phyloP scores from a whole-genome alignment of 2,888 invertebrate genomes.

The Smittia aterrima region DNA sequence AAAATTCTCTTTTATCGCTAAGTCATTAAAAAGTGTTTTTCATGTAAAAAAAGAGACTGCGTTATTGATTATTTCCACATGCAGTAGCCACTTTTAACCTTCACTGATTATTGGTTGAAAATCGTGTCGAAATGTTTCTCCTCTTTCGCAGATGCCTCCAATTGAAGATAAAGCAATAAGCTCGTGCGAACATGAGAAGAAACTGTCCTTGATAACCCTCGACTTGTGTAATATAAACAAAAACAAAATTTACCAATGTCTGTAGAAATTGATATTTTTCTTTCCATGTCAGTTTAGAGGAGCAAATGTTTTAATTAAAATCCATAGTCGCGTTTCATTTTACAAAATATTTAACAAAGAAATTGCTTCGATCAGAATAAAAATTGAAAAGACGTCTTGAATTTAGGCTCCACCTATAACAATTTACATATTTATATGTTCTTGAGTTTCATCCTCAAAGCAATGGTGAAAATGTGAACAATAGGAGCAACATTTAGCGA shows the following conservation, averaged over 20 bases:
- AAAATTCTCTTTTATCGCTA: not conserved
- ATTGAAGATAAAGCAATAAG: not conserved
- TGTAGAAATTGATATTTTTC: not conserved
- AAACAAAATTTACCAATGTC: not conserved
- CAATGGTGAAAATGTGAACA: no score
- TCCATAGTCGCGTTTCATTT: not conserved
- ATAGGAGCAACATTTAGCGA: no score
- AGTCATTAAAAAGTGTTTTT: not conserved
- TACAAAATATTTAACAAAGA: not conserved
- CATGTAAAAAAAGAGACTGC: no score
- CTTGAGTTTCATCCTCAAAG: no score
- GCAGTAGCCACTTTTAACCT: not conserved
- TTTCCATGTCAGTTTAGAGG: not conserved
- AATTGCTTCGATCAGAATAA: no score
- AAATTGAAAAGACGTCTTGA: no score
- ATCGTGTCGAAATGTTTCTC: not conserved
- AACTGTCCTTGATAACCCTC: constrained; percentile 11
- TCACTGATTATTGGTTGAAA: constrained; percentile 1
- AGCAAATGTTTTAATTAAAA: not conserved
- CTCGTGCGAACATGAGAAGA: not conserved
- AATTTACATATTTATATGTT: no score
- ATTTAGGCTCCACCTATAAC: no score
- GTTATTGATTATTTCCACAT: no score
- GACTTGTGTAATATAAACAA: constrained; percentile 21
- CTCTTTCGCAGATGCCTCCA: not conserved